phyloP scores from a whole-genome alignment of 2,113 vertebrate genomes.

The Tenrec ecaudatus region DNA sequence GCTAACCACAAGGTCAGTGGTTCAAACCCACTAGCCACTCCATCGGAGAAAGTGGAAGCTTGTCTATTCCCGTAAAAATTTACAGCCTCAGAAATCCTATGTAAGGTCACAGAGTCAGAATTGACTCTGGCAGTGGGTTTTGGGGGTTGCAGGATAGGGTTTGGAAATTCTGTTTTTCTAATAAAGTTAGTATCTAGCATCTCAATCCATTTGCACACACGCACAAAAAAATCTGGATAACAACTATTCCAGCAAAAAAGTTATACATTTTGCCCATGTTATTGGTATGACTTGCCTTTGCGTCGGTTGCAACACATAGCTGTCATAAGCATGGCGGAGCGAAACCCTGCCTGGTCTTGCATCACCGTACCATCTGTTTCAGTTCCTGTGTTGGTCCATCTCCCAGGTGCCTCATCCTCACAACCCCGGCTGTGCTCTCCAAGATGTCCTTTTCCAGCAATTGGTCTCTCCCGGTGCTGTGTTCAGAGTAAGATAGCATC shows the following conservation, averaged over 20 bases:
- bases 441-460: neutral
- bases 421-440: neutral
- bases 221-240: neutral
- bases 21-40: no score
- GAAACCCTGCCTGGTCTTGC: neutral
- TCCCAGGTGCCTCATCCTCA: neutral
- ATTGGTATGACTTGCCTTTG: neutral
- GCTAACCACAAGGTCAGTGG: no score
- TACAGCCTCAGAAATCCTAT: no score
- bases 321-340: neutral
- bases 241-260: neutral
- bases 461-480: neutral
- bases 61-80: no score
- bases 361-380: neutral
- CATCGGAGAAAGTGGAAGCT: no score
- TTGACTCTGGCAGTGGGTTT: no score
- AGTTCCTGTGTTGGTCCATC: neutral
- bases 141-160: neutral
- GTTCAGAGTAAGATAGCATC: neutral
- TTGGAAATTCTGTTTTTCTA: slow-evolving; percentile 6
- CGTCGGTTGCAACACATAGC: neutral
- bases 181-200: neutral
- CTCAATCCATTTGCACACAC: no score
- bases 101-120: no score
- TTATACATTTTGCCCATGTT: neutral